Base-by-base conservation (phyloP, 2,797 vertebrate species). In the Acestrorhynchus altus region DNA sequence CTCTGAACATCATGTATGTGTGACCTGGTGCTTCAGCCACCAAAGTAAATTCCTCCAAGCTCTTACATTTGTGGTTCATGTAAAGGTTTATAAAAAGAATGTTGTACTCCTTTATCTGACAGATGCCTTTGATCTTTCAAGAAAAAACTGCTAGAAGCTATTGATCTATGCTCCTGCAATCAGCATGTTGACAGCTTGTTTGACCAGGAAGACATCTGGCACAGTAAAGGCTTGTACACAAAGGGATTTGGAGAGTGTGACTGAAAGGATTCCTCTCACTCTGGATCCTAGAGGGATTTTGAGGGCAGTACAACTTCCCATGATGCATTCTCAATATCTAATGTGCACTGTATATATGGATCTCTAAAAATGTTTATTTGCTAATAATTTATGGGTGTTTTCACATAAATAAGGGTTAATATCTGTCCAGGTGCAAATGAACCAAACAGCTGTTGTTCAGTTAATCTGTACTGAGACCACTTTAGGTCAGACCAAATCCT, bases 181-280 rank as follows among this genome's bases (percentile, higher is more conserved):
- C 63, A 66, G 40, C 63, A 46, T 66, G 20, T n/a, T 46, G 63
- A 40, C 42, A 44, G 22, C 63, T 46, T 9, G 63, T 66, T 66
- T 66, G 22, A 66, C 63, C 22, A 24, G 24, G 63, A 46, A 46
- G 63, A 66, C 20, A 66, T 42, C 20, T 16, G 20, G 40, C 16
- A 26, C 40, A 46, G 22, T 15, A 44, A 46, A 66, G 40, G 5
- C 11, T 44, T 64, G 40, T 46, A 26, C 22, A 42, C 22, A 44
- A 7, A 46, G 13, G n/a, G 10, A 42, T 42, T 40, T 64, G 18
- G 39, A 22, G 35, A 26, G 35, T 20, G 7, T 11, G 22, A 46
- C 11, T 8, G 2, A 46, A 26, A 46, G 24, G 42, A 46, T 24
- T n/a, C n/a, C 8, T 13, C n/a, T n/a, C 18, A 49, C 15, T 16